These are phyloP conservation scores for Tyria jacobaeae DNA, from an alignment of 2,888 invertebrate genomes.

Conservation along the genomic window DNA sequence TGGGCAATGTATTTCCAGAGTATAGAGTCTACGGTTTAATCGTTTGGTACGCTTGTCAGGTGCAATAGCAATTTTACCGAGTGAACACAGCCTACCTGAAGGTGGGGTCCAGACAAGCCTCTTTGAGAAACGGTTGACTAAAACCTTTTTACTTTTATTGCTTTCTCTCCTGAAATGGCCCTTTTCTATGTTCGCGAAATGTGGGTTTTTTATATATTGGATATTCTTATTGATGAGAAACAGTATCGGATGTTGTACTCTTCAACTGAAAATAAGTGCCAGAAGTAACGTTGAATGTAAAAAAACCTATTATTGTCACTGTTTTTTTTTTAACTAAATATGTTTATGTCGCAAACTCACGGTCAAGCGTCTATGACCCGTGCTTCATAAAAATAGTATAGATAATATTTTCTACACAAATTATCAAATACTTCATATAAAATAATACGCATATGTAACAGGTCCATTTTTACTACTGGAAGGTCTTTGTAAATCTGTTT, in stretches of 20 bases:
- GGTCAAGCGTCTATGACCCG: too few species aligned
- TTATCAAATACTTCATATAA: too few species aligned
- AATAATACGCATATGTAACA: too few species aligned
- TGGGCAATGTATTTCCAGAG: slow-evolving; percentile 31
- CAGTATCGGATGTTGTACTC: slow-evolving; percentile 17
- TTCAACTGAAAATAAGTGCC: slow-evolving; percentile 18
- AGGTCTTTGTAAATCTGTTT: too few species aligned
- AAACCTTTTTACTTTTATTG: slow-evolving; percentile 66
- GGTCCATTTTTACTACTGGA: too few species aligned
- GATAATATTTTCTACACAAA: too few species aligned
- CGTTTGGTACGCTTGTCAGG: slow-evolving; percentile 68
- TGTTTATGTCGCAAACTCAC: too few species aligned
- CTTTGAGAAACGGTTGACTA: slow-evolving; percentile 66
- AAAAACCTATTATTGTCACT: neutral
- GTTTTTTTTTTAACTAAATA: neutral
- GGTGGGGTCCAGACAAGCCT: slow-evolving; percentile 62
- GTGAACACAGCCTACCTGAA: slow-evolving; percentile 49
- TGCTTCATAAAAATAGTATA: too few species aligned
- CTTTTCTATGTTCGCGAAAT: slow-evolving; percentile 52
- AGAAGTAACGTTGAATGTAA: too few species aligned
- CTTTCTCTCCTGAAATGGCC: slow-evolving; percentile 50
- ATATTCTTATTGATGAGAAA: slow-evolving; percentile 51
- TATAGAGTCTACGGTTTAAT: slow-evolving; percentile 44
- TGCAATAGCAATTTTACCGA: slow-evolving; percentile 70
- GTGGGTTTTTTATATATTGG: slow-evolving; percentile 61